Base-by-base conservation (phyloP, 1,140 invertebrate species). In the Cydia fagiglandana region DNA sequence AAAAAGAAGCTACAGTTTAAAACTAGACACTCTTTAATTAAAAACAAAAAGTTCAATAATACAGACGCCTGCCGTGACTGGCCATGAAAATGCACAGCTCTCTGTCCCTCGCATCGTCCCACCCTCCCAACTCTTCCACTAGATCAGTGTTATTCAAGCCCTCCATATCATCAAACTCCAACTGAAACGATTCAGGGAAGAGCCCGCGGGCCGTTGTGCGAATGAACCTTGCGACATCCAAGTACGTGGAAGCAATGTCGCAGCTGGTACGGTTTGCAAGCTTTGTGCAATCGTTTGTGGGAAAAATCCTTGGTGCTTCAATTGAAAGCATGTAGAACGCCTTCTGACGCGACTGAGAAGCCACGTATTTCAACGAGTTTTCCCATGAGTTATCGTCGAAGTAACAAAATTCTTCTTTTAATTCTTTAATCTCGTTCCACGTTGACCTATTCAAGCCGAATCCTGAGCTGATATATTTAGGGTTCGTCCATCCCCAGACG, bases 381-480 rank as follows among this genome's bases (percentile, higher is more conserved):
- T 73, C 74, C 85, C 85, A 86, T 0, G 73, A 73, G 28, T 73
- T 79, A 73, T 85, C 84, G 56, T 86, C 80, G 64, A 78, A 85
- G 30, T 64, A 53, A 73, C 86, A 87, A 64, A 82, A 87, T 30
- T 81, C 13, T 0, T 79, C 34, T 13, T 73, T 78, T 7, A 75
- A 64, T 10, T 15, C 61, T 53, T 77, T 83, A 15, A 87, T 75
- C 13, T n/a, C 47, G 7, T 76, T 77, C 86, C 84, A 86, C 15
- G 76, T 45, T 13, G 50, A 76, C 75, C 81, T 84, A 45, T 86
- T 83, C 64, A 87, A 85, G 13, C 78, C 80, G 4, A 87, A 73
- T 20, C 77, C 86, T 28, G 80, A 75, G 61, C 70, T 78, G 24
- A 78, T 76, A 9, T 78, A 30, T 17, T 61, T 80, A 0, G 77